These are phyloP conservation scores for Rhagoletis pomonella DNA, from an alignment of 1,140 invertebrate species.

Conservation along the genomic window DNA sequence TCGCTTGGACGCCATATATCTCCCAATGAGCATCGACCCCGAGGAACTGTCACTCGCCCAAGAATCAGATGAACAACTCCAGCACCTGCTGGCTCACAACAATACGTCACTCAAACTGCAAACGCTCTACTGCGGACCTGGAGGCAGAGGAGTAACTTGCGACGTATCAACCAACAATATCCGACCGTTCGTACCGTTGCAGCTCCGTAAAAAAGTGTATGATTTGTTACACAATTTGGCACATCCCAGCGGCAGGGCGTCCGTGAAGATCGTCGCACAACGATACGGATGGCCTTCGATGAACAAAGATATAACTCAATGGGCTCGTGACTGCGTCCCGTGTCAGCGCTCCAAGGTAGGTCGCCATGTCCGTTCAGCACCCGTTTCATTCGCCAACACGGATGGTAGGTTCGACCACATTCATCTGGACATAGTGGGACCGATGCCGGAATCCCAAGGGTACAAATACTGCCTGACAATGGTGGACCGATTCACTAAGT, in stretches of 20 bases:
- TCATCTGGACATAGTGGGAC: not conserved
- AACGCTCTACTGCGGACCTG: too few species aligned
- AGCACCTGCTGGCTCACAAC: too few species aligned
- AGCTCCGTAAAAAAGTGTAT: too few species aligned
- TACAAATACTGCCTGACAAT: not conserved
- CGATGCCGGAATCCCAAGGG: not conserved
- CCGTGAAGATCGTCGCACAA: not conserved
- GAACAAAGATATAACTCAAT: not conserved
- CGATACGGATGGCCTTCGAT: not conserved
- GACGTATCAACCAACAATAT: too few species aligned
- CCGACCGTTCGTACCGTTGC: too few species aligned
- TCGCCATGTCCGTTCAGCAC: not conserved
- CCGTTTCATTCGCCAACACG: not conserved
- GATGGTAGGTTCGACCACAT: not conserved
- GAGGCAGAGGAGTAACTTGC: too few species aligned
- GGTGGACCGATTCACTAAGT: not conserved
- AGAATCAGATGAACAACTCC: too few species aligned
- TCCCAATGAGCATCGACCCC: not conserved
- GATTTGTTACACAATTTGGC: too few species aligned
- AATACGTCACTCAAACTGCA: too few species aligned
- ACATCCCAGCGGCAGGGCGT: not conserved
- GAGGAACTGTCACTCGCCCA: not conserved
- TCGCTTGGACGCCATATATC: not conserved
- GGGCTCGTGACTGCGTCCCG: not conserved
- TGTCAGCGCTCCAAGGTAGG: not conserved